Percentiles rank a stretch among this genome's conserved stretches.
Conservation (phyloP, 1,140 invertebrate genomes). For the Lordiphosa stackelbergi region DNA sequence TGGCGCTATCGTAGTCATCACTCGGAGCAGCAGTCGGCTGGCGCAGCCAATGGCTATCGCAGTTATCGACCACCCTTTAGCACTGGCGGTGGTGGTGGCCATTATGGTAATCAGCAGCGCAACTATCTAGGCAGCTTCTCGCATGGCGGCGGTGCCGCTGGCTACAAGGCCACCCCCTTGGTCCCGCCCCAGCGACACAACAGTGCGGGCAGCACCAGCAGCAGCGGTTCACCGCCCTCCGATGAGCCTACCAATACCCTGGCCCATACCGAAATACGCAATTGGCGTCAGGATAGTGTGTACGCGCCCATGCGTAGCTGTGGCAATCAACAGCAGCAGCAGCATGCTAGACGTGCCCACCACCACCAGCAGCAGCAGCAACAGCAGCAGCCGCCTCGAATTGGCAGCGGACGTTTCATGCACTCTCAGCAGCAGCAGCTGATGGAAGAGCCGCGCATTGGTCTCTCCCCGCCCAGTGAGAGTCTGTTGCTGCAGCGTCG, state of each 20-base stretch:
- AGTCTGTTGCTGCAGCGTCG: slow-evolving; percentile 90
- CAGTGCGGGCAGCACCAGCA: slow-evolving; percentile 34
- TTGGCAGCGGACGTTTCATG: slow-evolving; percentile 55
- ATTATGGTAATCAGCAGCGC: slow-evolving; percentile 67
- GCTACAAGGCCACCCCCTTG: slow-evolving; percentile 43
- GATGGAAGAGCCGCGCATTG: slow-evolving; percentile 78
- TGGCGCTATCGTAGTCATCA: slow-evolving; percentile 71
- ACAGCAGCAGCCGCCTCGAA: slow-evolving; percentile 42
- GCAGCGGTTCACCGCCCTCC: slow-evolving; percentile 14
- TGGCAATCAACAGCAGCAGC: slow-evolving; percentile 39
- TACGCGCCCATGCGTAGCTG: slow-evolving; percentile 49
- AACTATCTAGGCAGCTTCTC: slow-evolving; percentile 71
- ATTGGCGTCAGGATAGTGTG: slow-evolving; percentile 73
- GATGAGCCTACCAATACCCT: slow-evolving; percentile 4
- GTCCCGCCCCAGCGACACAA: slow-evolving; percentile 12
- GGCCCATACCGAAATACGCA: slow-evolving; percentile 35
- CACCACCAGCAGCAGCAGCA: slow-evolving; percentile 31
- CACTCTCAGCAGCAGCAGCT: slow-evolving; percentile 51
- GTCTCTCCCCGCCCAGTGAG: slow-evolving; percentile 90
- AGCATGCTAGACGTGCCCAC: slow-evolving; percentile 11
- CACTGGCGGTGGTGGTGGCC: slow-evolving; percentile 58
- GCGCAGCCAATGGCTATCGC: slow-evolving; percentile 36
- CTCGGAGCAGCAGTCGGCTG: slow-evolving; percentile 47
- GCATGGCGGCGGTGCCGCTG: slow-evolving; percentile 55
- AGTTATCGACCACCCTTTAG: slow-evolving; percentile 65